Evolutionary conservation across 2,888 invertebrate species (phyloP).

Genomic region (Campaea margaritaria): DNA sequence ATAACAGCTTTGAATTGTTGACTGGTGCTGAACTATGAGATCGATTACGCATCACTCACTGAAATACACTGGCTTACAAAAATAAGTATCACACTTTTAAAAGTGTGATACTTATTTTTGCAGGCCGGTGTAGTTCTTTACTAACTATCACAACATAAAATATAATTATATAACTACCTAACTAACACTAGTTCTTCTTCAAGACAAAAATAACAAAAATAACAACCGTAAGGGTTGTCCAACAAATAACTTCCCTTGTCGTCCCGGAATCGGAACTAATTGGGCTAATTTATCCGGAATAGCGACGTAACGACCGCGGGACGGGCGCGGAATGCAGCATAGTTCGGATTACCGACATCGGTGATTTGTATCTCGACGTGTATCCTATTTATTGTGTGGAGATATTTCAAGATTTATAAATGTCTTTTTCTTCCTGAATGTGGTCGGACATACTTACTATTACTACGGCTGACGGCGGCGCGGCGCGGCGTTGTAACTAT

Average conservation of each 20-base stretch:
- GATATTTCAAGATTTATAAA: constrained; percentile 5
- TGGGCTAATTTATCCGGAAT: constrained; percentile 67
- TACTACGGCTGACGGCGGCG: too few relatives aligned
- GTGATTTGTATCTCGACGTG: constrained; percentile 61
- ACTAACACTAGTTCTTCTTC: background rate
- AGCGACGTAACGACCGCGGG: constrained; percentile 36
- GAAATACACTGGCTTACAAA: too few relatives aligned
- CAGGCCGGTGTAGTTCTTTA: too few relatives aligned
- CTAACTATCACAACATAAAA: too few relatives aligned
- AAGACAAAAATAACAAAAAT: constrained; percentile 28
- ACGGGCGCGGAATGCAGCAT: constrained; percentile 45
- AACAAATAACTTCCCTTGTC: constrained; percentile 27
- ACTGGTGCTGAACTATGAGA: too few relatives aligned
- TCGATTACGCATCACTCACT: too few relatives aligned
- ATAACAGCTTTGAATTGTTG: too few relatives aligned
- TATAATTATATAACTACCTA: too few relatives aligned
- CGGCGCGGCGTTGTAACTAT: too few relatives aligned
- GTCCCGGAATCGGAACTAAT: constrained; percentile 57
- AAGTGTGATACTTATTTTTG: too few relatives aligned
- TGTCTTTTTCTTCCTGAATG: background rate
- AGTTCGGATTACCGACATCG: constrained; percentile 59
- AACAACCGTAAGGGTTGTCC: constrained; percentile 34
- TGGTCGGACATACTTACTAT: too few relatives aligned
- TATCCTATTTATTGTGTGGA: constrained; percentile 40
- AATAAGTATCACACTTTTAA: too few relatives aligned